Conservation (phyloP, 2,113 vertebrate genomes). For the pig (Sus scrofa) region T2T-Sscrofa CM000827.6:101249501-101250000, state of each 20-base stretch:
- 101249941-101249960: neutral
- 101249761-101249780: neutral
- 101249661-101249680: neutral
- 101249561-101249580: constrained; percentile 26
- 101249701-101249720: neutral
- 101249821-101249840: neutral
- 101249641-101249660: neutral
- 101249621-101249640: constrained; percentile 30
- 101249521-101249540: neutral
- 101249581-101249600: neutral
- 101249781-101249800: neutral
- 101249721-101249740: neutral
- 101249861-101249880: neutral
- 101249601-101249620: neutral
- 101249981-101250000: neutral
- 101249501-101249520: neutral
- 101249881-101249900: neutral
- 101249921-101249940: neutral
- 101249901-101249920: neutral
- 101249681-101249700: neutral
- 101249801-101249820: neutral
- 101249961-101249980: neutral
- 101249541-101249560: neutral
- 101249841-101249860: neutral
- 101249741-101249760: neutral